A percentile compares a stretch with the other conserved stretches of the same genome.
Evolutionary conservation across 1,140 invertebrate genomes (phyloP).

Genomic region (Atta colombica): DNA sequence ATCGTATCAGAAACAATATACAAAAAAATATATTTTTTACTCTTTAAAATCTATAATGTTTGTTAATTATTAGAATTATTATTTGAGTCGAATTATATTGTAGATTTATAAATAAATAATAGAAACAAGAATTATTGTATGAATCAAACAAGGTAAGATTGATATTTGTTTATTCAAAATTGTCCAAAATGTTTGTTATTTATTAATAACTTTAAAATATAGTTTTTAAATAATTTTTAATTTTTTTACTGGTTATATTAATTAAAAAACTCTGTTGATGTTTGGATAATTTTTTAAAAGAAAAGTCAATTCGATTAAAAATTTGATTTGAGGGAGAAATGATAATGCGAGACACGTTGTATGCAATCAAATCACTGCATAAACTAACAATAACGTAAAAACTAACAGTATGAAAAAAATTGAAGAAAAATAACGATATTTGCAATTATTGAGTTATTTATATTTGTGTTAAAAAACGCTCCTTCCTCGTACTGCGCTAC

Average conservation of each 20-base stretch:
- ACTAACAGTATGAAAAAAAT: not conserved
- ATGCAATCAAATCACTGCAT: not conserved
- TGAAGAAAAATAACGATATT: not conserved
- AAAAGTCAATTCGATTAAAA: not conserved
- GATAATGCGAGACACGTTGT: not conserved
- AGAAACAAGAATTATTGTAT: not conserved
- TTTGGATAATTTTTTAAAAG: not conserved
- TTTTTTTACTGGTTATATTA: not conserved
- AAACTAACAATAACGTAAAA: not conserved
- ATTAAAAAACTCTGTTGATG: not conserved
- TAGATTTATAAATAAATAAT: not conserved
- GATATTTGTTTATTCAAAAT: not conserved
- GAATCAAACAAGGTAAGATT: not conserved
- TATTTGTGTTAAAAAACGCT: constrained; percentile 40
- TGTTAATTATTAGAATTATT: not conserved
- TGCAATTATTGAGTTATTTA: not conserved
- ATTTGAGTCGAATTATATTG: not conserved
- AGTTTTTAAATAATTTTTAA: not conserved
- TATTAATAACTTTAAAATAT: not conserved
- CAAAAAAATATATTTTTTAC: not conserved
- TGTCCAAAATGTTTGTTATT: not conserved
- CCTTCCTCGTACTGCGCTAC: constrained; percentile 67
- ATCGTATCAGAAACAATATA: not conserved
- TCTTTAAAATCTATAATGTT: not conserved
- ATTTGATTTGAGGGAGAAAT: not conserved